These are phyloP conservation scores for Meiosimyza platycephala DNA, from an alignment of 2,888 invertebrate species.

Conservation along the genomic window DNA sequence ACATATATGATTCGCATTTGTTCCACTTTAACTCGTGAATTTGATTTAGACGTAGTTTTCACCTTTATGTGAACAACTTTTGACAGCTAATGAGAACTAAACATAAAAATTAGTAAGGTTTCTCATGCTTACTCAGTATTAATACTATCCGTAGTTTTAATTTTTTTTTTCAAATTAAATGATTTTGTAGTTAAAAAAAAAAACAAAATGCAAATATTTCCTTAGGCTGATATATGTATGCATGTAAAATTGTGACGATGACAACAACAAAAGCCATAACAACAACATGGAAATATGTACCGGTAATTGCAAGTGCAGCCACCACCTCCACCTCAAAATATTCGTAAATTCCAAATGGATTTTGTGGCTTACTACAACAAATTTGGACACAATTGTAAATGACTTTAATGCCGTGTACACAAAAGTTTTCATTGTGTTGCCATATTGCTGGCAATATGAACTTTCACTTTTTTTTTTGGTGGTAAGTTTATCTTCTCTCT, in stretches of 20 bases:
- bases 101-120: too few species aligned
- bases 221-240: too few species aligned
- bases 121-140: too few species aligned
- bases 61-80: too few species aligned
- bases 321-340: not conserved
- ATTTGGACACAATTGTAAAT: conserved; percentile 15
- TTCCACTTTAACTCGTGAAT: too few species aligned
- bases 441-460: conserved; percentile 48
- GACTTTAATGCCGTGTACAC: conserved; percentile 9
- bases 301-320: conserved; percentile 40
- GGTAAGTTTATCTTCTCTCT: conserved; percentile 3
- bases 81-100: too few species aligned
- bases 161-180: not conserved
- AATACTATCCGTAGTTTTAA: not conserved
- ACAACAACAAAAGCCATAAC: conserved; percentile 34
- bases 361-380: conserved; percentile 22
- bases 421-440: conserved; percentile 4
- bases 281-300: conserved; percentile 49
- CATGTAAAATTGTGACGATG: conserved; percentile 11
- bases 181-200: too few species aligned
- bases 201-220: too few species aligned
- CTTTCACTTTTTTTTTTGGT: conserved; percentile 58
- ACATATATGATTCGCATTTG: too few species aligned
- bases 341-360: conserved; percentile 13
- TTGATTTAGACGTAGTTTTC: too few species aligned